A percentile compares a stretch with the other conserved stretches of the same genome.
Evolutionary conservation across 1,140 invertebrate genomes (phyloP).

Genomic region (Anagrus nilaparvatae): DNA sequence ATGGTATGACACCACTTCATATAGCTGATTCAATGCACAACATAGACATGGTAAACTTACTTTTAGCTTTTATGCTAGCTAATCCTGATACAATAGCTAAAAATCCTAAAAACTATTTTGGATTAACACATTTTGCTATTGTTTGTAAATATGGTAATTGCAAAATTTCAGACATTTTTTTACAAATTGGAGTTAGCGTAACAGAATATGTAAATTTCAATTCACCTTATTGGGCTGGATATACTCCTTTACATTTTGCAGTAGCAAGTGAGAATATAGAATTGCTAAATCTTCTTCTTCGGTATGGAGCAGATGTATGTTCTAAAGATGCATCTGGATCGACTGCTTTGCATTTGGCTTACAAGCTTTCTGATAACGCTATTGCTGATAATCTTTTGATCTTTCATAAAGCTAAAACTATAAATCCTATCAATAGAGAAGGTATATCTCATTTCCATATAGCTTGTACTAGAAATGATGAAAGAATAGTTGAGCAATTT

Average conservation of each 20-base stretch:
- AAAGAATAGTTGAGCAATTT: neutral
- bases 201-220: constrained; percentile 1
- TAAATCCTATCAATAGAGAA: neutral
- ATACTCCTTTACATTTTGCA: constrained; percentile 6
- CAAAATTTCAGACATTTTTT: neutral
- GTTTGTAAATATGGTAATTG: neutral
- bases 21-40: neutral
- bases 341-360: constrained; percentile 7
- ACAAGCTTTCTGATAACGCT: neutral
- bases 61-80: neutral
- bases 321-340: neutral
- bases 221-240: constrained; percentile 3
- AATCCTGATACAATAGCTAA: constrained; percentile 1
- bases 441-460: constrained; percentile 6
- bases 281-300: constrained; percentile 4
- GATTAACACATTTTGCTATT: constrained; percentile 2
- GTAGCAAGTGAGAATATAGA: constrained; percentile 4
- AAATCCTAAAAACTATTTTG: constrained; percentile 1
- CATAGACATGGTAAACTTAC: neutral
- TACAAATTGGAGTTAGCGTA: neutral
- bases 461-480: neutral
- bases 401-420: neutral
- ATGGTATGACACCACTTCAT: constrained; percentile 3
- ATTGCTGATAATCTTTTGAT: constrained; percentile 5
- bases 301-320: constrained; percentile 1